Base-by-base conservation (phyloP, 2,113 vertebrate species). In the Emydocephalus ijimae region DNA sequence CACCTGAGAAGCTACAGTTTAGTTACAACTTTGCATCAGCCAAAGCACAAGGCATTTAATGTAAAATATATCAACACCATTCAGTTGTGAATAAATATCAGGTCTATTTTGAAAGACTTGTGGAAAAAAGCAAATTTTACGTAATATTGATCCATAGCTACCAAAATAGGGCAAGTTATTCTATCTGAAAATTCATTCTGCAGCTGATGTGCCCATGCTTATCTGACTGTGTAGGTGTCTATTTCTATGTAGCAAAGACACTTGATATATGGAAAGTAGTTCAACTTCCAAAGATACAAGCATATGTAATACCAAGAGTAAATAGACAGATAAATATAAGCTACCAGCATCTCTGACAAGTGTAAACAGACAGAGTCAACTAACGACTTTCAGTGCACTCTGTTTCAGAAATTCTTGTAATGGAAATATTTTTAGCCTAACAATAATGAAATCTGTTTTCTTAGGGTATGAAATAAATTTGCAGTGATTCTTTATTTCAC, bases 61-160 rank as follows among this genome's bases (percentile, higher is more conserved):
- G 92, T 94, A 86, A 92, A 0, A 18, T 18, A 74, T 90, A 87
- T 92, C 96, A 95, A 95, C 90, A 87, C 93, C 96, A 95, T 96
- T 97, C 94, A 95, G 96, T 96, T 94, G 91, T 93, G 94, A 93
- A 94, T 88, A 95, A 96, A 87, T 94, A 96, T 95, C 90, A 45
- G 93, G 93, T 94, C 96, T 96, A 96, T 95, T 93, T 94, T 95
- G 96, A 95, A 96, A 95, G 94, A 94, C 95, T 96, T 96, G 95
- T 96, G 95, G 95, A 93, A 96, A 94, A 94, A 93, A 95, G 93
- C 95, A 92, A 95, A 95, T 96, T 96, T 96, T 96, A 96, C 94
- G 95, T 95, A 50, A 15, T 15, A 95, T 87, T 92, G 90, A 95
- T 81, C 94, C 93, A 92, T 92, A 93, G 56, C 95, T 94, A 96